Evolutionary conservation across 1,140 invertebrate genomes (phyloP).

Genomic region (Cotesia vestalis): DNA sequence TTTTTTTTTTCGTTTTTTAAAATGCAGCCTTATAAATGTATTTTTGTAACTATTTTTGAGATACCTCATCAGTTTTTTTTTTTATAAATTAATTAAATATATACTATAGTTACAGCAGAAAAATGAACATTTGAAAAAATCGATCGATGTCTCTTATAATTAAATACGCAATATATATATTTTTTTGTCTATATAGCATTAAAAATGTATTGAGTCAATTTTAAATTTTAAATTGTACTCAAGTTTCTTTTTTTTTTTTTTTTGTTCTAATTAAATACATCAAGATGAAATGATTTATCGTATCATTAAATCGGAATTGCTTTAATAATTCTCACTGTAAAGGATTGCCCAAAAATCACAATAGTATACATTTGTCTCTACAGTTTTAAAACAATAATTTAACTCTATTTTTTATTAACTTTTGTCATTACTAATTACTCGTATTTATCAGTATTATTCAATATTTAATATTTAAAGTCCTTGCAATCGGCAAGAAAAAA

Average conservation of each 20-base stretch:
- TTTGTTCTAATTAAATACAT: constrained; percentile 7
- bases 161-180: constrained; percentile 8
- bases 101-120: too few species aligned
- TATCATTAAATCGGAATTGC: constrained; percentile 30
- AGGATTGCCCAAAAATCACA: constrained; percentile 56
- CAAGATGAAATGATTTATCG: constrained; percentile 16
- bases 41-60: too few species aligned
- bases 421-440: not conserved
- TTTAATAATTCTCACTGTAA: constrained; percentile 43
- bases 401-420: not conserved
- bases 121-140: constrained; percentile 1
- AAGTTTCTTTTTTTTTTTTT: constrained; percentile 6
- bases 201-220: constrained; percentile 33
- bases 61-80: not conserved
- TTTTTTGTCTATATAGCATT: constrained; percentile 29
- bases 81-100: not conserved
- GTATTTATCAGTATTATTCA: constrained; percentile 27
- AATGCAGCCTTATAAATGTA: constrained; percentile 14
- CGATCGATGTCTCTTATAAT: constrained; percentile 3
- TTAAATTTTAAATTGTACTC: constrained; percentile 27
- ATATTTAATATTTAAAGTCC: constrained; percentile 38
- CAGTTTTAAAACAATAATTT: constrained; percentile 30
- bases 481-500: constrained; percentile 52
- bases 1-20: not conserved
- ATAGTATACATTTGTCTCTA: constrained; percentile 6